Percentiles rank a stretch among this genome's conserved stretches.
Conservation (phyloP, 1,140 invertebrate species). For the Panonychus citri region DNA sequence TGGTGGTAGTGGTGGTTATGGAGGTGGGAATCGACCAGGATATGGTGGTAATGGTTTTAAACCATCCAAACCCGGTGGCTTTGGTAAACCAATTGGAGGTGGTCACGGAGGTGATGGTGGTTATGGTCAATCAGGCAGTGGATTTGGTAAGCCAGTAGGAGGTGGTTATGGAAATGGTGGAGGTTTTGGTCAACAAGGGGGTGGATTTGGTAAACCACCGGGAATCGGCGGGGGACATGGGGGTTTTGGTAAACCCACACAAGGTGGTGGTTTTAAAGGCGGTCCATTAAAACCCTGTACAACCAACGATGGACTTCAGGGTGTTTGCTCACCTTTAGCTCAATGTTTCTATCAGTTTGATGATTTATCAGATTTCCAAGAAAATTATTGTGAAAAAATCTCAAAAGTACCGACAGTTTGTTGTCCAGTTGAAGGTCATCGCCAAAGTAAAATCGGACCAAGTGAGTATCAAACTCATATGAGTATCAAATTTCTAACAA, state of each 20-base stretch:
- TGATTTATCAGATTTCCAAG: background rate
- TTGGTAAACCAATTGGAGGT: background rate
- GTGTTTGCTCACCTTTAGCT: conserved; percentile 2
- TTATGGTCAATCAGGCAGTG: background rate
- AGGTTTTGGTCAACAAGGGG: background rate
- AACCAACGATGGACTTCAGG: conserved; percentile 6
- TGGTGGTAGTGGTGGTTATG: background rate
- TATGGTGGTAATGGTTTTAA: background rate
- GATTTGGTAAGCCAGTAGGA: background rate
- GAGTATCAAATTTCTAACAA: no score
- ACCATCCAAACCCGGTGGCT: background rate
- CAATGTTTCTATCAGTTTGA: conserved; percentile 8
- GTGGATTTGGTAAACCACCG: background rate
- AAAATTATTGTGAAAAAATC: conserved; percentile 3
- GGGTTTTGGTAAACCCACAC: background rate
- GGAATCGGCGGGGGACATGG: background rate
- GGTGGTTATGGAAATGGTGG: background rate
- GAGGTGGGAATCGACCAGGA: background rate
- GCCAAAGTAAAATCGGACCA: background rate
- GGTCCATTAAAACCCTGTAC: background rate
- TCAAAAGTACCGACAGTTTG: conserved; percentile 2
- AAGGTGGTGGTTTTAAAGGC: background rate
- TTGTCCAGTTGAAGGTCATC: conserved; percentile 3
- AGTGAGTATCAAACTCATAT: background rate
- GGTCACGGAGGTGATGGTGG: background rate